Evolutionary conservation across 2,888 invertebrate genomes (phyloP), one percentile per base, ranked within the genome.

Genomic region (Eucera pruinosa): DNA sequence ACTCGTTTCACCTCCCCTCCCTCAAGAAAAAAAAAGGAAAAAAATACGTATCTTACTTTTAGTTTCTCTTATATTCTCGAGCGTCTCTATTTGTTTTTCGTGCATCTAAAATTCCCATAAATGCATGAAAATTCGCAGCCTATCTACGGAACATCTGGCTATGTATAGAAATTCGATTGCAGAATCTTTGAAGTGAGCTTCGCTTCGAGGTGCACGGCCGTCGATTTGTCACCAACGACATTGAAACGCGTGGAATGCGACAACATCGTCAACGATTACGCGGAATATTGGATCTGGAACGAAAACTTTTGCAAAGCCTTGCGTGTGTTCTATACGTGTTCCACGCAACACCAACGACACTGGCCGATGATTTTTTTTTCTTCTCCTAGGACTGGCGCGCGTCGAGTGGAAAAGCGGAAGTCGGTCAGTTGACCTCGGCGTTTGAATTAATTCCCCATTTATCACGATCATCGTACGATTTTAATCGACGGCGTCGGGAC

Each of bases 271-370:
- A 1, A 47, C 33, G 47, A n/a, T 61, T 20, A 27, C 43, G 43
- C 23, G 58, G 27, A 45, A 60, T 27, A 27, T 18, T 33, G 33
- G 15, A 20, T 45, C 18, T 23, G 41, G 18, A 30, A 52, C 25
- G 33, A 39, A 25, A 57, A 33, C 15, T 66, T 66, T 66, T 36
- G 33, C 41, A 55, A 65, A n/a, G n/a, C n/a, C n/a, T n/a, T n/a
- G n/a, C n/a, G n/a, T n/a, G n/a, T n/a, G n/a, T n/a, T n/a, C n/a
- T n/a, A n/a, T n/a, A n/a, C n/a, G n/a, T n/a, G n/a, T n/a, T n/a
- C n/a, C n/a, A n/a, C n/a, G n/a, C n/a, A n/a, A n/a, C n/a, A n/a
- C n/a, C n/a, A n/a, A n/a, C n/a, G 18, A 54, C 18, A 41, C 41
- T 15, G n/a, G 41, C 2, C 41, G 41, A 41, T n/a, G 2, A 15